A percentile compares a stretch with the other conserved stretches of the same genome.
Evolutionary conservation across 2,797 vertebrate genomes (phyloP).

Genomic region (Crocidura indochinensis): DNA sequence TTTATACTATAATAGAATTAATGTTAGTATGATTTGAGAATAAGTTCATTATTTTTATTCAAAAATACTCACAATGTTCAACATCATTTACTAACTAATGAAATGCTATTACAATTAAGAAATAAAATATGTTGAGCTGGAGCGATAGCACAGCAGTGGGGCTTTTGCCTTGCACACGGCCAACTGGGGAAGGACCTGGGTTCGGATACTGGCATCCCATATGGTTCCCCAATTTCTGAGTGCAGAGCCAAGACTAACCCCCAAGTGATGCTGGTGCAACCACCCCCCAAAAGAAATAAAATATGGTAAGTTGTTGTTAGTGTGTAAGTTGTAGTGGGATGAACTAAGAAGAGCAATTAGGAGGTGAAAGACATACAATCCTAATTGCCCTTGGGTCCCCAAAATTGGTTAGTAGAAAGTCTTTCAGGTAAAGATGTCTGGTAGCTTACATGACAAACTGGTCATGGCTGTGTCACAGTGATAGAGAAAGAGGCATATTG

Average conservation of each 20-base stretch:
- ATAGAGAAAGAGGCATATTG: background rate
- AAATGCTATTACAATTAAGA: background rate
- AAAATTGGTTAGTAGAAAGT: background rate
- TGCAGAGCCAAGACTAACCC: too few species aligned
- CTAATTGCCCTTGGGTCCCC: background rate
- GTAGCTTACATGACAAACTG: background rate
- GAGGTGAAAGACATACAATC: background rate
- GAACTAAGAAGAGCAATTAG: background rate
- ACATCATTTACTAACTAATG: background rate
- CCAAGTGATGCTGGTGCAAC: too few species aligned
- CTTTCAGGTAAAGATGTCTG: background rate
- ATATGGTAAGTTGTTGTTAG: background rate
- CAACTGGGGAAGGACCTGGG: too few species aligned
- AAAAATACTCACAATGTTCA: background rate
- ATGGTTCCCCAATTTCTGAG: too few species aligned
- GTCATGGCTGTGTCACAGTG: constrained; percentile 11
- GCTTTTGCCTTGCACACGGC: too few species aligned
- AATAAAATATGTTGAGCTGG: too few species aligned
- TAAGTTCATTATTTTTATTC: background rate
- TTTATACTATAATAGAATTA: background rate
- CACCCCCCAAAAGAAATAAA: background rate
- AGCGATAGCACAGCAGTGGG: too few species aligned
- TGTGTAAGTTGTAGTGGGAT: background rate
- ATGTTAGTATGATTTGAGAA: background rate
- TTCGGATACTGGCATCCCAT: too few species aligned